Percentiles rank a stretch among this genome's conserved stretches.
Evolutionary conservation across 2,888 invertebrate species (phyloP).

Genomic region (Sthenelais limicola): DNA sequence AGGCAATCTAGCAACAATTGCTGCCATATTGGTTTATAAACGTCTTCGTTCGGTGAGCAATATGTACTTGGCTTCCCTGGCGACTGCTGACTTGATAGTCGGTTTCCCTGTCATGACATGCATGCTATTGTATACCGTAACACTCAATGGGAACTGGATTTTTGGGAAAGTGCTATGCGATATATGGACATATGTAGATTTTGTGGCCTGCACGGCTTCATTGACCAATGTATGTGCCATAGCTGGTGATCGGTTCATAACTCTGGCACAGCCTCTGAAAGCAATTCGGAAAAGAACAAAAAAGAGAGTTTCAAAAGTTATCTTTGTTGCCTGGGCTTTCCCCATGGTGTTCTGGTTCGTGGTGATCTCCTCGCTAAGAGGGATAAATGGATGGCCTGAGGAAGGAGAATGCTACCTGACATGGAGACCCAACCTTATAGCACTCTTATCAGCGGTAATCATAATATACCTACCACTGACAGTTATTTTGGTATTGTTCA

Average conservation of each 20-base stretch:
- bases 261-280: slow-evolving; percentile 59
- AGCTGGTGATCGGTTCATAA: slow-evolving; percentile 58
- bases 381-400: slow-evolving; percentile 16
- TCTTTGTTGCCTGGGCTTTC: slow-evolving; percentile 57
- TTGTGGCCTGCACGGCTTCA: slow-evolving; percentile 56
- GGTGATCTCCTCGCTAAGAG: slow-evolving; percentile 46
- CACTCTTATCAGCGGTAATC: slow-evolving; percentile 49
- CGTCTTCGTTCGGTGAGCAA: slow-evolving; percentile 54
- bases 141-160: slow-evolving; percentile 44
- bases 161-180: slow-evolving; percentile 51
- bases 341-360: slow-evolving; percentile 58
- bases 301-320: slow-evolving; percentile 52
- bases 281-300: slow-evolving; percentile 56
- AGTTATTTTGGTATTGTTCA: slow-evolving; percentile 56
- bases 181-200: slow-evolving; percentile 55
- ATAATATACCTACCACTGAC: slow-evolving; percentile 59
- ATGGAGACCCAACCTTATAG: slow-evolving; percentile 46
- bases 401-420: slow-evolving; percentile 43
- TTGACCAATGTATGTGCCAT: slow-evolving; percentile 62
- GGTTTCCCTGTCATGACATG: slow-evolving; percentile 56
- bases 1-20: slow-evolving; percentile 47
- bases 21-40: slow-evolving; percentile 42
- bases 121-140: slow-evolving; percentile 51
- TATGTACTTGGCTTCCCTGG: slow-evolving; percentile 56
- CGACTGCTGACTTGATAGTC: slow-evolving; percentile 56